Percentiles rank a stretch among this genome's conserved stretches.
These are phyloP conservation scores for Elmis aenea DNA, from an alignment of 2,888 invertebrate genomes.

Conservation along the genomic window DNA sequence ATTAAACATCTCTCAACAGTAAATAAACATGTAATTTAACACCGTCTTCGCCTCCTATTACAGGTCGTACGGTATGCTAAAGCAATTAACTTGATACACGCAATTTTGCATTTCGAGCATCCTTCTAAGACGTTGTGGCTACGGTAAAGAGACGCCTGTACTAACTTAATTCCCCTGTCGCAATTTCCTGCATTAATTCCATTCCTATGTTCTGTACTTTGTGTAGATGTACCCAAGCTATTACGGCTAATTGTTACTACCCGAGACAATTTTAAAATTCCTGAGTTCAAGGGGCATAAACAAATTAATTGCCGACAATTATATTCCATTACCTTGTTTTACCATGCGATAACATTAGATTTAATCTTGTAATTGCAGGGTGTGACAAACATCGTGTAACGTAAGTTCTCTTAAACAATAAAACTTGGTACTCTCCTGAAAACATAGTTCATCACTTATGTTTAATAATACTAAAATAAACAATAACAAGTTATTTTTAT, in stretches of 20 bases:
- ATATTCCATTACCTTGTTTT: no score
- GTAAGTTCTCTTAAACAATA: no score
- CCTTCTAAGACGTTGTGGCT: conserved; percentile 11
- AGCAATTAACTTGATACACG: conserved; percentile 24
- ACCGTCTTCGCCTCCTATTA: conserved; percentile 18
- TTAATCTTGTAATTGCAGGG: no score
- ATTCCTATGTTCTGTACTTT: conserved; percentile 14
- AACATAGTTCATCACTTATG: no score
- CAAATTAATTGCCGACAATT: conserved; percentile 24
- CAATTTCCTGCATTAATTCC: conserved; percentile 16
- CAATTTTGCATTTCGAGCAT: conserved; percentile 17
- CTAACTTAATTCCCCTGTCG: conserved; percentile 11
- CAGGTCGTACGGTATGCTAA: conserved; percentile 20
- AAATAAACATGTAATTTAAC: conserved; percentile 16
- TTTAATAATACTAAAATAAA: no score
- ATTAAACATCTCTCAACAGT: conserved; percentile 7
- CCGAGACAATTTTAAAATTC: conserved; percentile 24
- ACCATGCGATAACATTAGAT: no score
- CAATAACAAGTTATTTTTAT: no score
- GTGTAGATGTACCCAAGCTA: conserved; percentile 18
- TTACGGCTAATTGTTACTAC: conserved; percentile 23
- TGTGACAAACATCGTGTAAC: no score
- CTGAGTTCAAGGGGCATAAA: conserved; percentile 23
- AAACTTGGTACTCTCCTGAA: no score
- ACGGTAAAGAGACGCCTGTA: conserved; percentile 11